These are phyloP conservation scores for Aphaenogaster rudis DNA, from an alignment of 1,140 invertebrate genomes.

Conservation along the genomic window DNA sequence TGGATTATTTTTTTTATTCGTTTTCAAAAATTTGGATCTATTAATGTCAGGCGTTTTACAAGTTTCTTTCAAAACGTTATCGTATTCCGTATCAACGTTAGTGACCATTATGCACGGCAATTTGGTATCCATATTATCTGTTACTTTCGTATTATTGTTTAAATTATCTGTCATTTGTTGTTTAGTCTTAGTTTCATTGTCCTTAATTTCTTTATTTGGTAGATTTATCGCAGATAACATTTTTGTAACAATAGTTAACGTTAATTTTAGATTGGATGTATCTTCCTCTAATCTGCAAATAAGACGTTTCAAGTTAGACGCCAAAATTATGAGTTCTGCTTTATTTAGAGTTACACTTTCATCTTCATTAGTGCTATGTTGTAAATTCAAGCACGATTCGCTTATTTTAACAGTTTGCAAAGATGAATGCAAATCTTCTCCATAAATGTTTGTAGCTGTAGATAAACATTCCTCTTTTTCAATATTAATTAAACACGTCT, in stretches of 20 bases:
- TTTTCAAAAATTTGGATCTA: neutral
- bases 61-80: neutral
- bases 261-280: conserved; percentile 4
- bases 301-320: neutral
- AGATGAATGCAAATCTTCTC: neutral
- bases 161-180: neutral
- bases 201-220: neutral
- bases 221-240: conserved; percentile 17
- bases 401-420: neutral
- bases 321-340: neutral
- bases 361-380: neutral
- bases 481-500: neutral
- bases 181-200: neutral
- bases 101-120: neutral
- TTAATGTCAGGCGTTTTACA: neutral
- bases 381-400: neutral
- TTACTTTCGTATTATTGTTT: neutral
- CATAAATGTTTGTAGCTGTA: neutral
- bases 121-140: neutral
- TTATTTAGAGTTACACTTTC: conserved; percentile 7
- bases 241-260: neutral
- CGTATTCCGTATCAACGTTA: neutral
- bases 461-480: neutral
- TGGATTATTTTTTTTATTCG: neutral
- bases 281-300: conserved; percentile 24